Conservation (phyloP, 2,113 vertebrate genomes). For the Bos indicus region DNA sequence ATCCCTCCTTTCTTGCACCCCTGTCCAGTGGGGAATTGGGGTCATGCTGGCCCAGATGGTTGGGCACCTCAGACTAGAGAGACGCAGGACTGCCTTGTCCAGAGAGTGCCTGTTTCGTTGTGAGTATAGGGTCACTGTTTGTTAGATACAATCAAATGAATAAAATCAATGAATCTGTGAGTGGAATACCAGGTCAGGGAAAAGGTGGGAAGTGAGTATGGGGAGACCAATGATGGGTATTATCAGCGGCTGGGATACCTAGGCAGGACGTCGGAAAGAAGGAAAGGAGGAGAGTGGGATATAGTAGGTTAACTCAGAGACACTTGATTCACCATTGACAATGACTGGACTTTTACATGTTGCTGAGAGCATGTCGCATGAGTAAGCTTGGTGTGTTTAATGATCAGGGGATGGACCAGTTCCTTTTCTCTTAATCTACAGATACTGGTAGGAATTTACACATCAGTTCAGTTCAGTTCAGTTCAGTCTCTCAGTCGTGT, state of each 20-base stretch:
- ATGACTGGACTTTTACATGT: neutral
- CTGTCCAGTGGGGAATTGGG: neutral
- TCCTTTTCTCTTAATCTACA: neutral
- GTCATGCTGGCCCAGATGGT: neutral
- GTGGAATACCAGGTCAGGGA: too few species aligned
- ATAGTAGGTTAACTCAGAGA: neutral
- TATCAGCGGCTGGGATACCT: rapidly evolving
- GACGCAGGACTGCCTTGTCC: neutral
- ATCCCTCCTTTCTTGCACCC: neutral
- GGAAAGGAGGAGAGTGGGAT: neutral
- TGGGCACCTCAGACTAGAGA: neutral
- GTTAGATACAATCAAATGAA: neutral
- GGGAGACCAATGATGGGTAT: neutral
- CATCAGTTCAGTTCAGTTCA: too few species aligned
- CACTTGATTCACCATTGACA: rapidly evolving
- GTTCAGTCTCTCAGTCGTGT: too few species aligned
- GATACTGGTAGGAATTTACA: neutral
- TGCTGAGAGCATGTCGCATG: neutral
- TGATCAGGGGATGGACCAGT: neutral
- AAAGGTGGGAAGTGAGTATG: neutral
- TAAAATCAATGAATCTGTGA: neutral
- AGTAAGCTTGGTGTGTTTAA: neutral
- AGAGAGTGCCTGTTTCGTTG: neutral
- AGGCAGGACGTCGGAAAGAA: rapidly evolving
- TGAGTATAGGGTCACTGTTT: neutral